A percentile compares a stretch with the other conserved stretches of the same genome.
phyloP scores from a whole-genome alignment of 2,888 invertebrate genomes.

The Apotomis betuletana region DNA sequence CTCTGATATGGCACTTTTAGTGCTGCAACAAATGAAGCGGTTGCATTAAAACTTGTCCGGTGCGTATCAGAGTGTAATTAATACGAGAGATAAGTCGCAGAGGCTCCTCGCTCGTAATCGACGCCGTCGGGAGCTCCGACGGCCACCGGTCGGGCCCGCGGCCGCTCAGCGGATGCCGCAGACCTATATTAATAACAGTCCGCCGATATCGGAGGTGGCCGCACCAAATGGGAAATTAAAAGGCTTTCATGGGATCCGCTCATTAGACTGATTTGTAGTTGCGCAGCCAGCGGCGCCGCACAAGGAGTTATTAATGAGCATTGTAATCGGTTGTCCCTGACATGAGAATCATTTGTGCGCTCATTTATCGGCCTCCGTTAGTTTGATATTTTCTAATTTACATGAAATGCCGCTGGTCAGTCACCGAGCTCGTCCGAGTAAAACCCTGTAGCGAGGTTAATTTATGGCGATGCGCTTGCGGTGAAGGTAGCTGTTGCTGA shows the following conservation, averaged over 20 bases:
- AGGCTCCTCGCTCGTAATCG: constrained; percentile 71
- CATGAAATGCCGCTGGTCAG: constrained; percentile 42
- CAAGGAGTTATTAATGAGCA: constrained; percentile 76
- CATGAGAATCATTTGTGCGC: constrained; percentile 67
- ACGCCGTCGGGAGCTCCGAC: constrained; percentile 71
- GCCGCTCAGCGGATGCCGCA: constrained; percentile 51
- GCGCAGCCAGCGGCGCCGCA: constrained; percentile 69
- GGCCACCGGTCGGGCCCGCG: constrained; percentile 45
- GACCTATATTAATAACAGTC: constrained; percentile 79
- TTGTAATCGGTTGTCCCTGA: constrained; percentile 70
- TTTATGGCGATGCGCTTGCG: constrained; percentile 25
- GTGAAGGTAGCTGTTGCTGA: constrained; percentile 1
- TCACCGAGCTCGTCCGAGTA: constrained; percentile 14
- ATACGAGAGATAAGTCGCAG: constrained; percentile 77
- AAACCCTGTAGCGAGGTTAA: not conserved
- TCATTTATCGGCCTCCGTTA: constrained; percentile 62
- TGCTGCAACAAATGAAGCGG: constrained; percentile 80
- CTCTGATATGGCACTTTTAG: constrained; percentile 77
- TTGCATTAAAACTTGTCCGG: constrained; percentile 82
- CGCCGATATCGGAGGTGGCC: constrained; percentile 75
- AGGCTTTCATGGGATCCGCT: constrained; percentile 79
- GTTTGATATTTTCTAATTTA: constrained; percentile 58
- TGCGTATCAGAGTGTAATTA: constrained; percentile 80
- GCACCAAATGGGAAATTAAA: constrained; percentile 82
- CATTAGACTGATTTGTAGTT: constrained; percentile 79